Conservation (phyloP, 64 coral and sea anemone species). For the Astreopora myriophthalma region DNA sequence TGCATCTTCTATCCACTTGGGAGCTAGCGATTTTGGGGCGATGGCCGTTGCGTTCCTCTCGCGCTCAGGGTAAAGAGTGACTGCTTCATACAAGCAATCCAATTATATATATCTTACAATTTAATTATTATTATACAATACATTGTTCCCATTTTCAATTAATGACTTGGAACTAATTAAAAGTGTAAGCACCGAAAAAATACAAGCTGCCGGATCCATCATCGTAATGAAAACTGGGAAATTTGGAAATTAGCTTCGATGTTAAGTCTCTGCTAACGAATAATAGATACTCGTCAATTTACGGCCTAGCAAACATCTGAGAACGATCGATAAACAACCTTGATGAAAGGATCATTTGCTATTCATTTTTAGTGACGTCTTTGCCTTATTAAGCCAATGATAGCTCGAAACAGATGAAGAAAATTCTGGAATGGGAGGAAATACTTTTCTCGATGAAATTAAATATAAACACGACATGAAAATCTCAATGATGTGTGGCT, state of each 20-base stretch:
- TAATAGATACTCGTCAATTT: slow-evolving; percentile 52
- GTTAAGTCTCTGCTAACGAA: slow-evolving; percentile 14
- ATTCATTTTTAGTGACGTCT: slow-evolving; percentile 53
- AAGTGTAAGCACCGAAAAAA: slow-evolving; percentile 66
- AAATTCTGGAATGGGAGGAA: slow-evolving; percentile 67
- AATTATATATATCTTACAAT: slow-evolving; percentile 86
- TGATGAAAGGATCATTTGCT: slow-evolving; percentile 49
- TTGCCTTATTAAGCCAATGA: slow-evolving; percentile 29
- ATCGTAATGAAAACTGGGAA: slow-evolving; percentile 66
- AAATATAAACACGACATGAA: slow-evolving; percentile 52
- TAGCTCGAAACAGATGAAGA: slow-evolving; percentile 64
- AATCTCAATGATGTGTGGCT: slow-evolving; percentile 7
- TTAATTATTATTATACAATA: slow-evolving; percentile 94
- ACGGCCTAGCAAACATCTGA: slow-evolving; percentile 52
- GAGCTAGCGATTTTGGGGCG: background rate
- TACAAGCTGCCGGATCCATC: slow-evolving; percentile 73
- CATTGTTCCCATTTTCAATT: slow-evolving; percentile 94
- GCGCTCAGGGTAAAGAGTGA: slow-evolving; percentile 31
- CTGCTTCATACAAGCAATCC: slow-evolving; percentile 65
- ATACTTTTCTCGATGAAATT: slow-evolving; percentile 47
- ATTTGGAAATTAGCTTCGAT: slow-evolving; percentile 65
- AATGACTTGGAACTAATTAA: slow-evolving; percentile 97
- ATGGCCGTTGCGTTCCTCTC: slow-evolving; percentile 34
- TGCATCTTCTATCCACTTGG: slow-evolving; percentile 57
- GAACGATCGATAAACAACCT: background rate